Evolutionary conservation across 2,797 vertebrate species (phyloP), one percentile per base, ranked within the genome.

Genomic region (Danio choprae): DNA sequence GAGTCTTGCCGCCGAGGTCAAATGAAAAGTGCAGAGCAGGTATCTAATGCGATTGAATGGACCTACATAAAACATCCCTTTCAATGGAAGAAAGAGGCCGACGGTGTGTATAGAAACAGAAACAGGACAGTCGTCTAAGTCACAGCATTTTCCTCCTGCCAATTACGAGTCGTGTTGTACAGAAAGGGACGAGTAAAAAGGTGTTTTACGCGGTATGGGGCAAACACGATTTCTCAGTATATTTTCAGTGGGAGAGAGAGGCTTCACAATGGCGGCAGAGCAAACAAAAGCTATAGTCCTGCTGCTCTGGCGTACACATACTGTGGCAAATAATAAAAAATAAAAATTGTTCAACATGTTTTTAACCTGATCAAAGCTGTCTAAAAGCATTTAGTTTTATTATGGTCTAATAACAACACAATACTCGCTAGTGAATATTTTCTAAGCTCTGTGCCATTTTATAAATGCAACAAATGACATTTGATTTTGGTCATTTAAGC

Each of bases 21-120:
- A 73, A 80, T 72, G 41, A 73, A 70, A 80, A 65, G 59, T 73
- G 48, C 67, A 56, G 38, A 63, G 77, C 12, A 40, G 38, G 38
- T 80, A 80, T 80, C 20, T 72, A 73, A 65, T 16, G 20, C 20
- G 15, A 64, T 2, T 38, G 59, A 65, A 63, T 38, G 41, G 43
- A 44, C 18, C 20, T 6, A 71, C 56, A 63, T 79, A 59, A 59
- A 43, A 58, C 20, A 59, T 44, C 43, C n/a, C 9, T 60, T 51
- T 78, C 11, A 78, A 7, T 20, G 43, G 3, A 60, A 59, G 43
- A 10, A 58, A 38, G 11, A 59, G 69, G 38, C 41, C 7, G 3
- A 68, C 13, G 11, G 6, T 2, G 13, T 10, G 5, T 65, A 64
- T 12, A 22, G 18, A 44, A 53, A 11, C 8, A 13, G 63, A 13